These are phyloP conservation scores for Muntiacus muntjak DNA, from an alignment of 2,113 vertebrate genomes.

Conservation along the genomic window DNA sequence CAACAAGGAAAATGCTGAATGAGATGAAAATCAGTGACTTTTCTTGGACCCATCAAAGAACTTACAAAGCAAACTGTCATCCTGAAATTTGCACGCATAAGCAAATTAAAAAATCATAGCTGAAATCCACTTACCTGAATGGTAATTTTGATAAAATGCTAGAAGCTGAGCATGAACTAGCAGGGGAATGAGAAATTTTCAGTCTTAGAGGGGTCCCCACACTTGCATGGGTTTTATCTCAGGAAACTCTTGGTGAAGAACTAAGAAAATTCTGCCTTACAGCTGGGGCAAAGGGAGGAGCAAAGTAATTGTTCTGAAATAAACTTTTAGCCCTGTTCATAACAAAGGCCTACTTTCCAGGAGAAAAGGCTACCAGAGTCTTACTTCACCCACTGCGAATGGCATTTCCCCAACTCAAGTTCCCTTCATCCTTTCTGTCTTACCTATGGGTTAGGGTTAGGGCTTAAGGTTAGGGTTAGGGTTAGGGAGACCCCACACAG, in stretches of 20 bases:
- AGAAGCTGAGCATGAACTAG: not conserved
- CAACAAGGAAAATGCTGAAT: not conserved
- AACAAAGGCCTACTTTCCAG: not conserved
- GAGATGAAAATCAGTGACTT: not conserved
- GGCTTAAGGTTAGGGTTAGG: not conserved
- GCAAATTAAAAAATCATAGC: not conserved
- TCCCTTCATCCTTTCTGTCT: not conserved
- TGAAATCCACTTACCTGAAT: not conserved
- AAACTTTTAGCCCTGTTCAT: not conserved
- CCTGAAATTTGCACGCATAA: not conserved
- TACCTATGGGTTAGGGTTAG: not conserved
- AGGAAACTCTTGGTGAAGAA: not conserved
- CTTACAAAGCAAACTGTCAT: not conserved
- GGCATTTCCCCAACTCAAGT: not conserved
- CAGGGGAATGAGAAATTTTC: not conserved
- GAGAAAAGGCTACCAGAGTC: not conserved
- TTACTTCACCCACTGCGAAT: not conserved
- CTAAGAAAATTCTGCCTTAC: not conserved
- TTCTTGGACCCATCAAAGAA: not conserved
- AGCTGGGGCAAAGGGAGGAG: not conserved
- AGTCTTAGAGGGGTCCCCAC: not conserved
- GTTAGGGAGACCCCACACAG: not conserved
- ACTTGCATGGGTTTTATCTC: not conserved
- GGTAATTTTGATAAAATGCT: not conserved
- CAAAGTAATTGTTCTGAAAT: not conserved